A percentile compares a stretch with the other conserved stretches of the same genome.
phyloP scores from a whole-genome alignment of 2,113 vertebrate species.

The Erythrocebus patas region DNA sequence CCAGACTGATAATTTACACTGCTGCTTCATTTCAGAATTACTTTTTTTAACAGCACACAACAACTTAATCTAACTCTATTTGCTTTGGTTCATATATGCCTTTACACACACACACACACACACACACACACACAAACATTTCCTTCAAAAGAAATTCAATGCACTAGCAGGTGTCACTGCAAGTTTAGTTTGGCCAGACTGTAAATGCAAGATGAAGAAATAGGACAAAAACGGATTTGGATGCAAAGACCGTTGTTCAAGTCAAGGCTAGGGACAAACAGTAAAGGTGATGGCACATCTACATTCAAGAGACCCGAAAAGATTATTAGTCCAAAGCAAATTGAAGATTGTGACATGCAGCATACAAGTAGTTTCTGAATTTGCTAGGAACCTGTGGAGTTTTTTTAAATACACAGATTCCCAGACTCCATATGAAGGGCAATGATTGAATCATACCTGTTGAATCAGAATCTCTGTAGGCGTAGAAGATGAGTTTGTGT shows the following conservation, averaged over 20 bases:
- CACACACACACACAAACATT: background rate
- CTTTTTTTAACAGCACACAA: slow-evolving; percentile 22
- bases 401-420: background rate
- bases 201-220: background rate
- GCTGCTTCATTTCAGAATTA: slow-evolving; percentile 69
- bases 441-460: background rate
- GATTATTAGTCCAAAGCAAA: background rate
- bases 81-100: background rate
- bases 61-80: background rate
- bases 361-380: background rate
- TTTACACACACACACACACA: background rate
- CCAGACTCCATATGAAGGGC: background rate
- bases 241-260: background rate
- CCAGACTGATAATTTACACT: slow-evolving; percentile 73
- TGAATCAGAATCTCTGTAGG: background rate
- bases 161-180: background rate
- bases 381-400: background rate
- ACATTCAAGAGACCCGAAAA: background rate
- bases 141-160: background rate
- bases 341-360: background rate
- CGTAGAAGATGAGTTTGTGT: background rate
- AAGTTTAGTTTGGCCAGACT: background rate
- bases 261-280: background rate
- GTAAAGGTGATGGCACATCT: background rate
- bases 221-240: background rate